Conservation (phyloP, 2,797 vertebrate genomes). For the Sparidentex hasta region DNA sequence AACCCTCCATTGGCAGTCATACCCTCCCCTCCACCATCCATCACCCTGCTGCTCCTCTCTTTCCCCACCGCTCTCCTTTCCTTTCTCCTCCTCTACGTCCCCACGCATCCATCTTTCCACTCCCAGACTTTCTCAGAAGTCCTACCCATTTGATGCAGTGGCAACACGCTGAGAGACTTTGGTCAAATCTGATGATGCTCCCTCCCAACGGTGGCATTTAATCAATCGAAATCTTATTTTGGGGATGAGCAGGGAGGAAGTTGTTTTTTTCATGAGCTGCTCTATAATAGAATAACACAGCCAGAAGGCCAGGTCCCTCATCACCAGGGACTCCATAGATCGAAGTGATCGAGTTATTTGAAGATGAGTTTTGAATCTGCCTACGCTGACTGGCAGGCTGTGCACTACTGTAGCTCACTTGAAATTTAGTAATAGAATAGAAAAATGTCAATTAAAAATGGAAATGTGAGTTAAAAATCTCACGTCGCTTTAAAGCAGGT, state of each 20-base stretch:
- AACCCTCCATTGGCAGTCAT: conserved; percentile 10
- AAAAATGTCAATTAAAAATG: conserved; percentile 57
- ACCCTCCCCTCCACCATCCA: conserved; percentile 44
- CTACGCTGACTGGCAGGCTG: conserved; percentile 42
- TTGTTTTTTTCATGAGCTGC: conserved; percentile 80
- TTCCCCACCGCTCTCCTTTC: conserved; percentile 32
- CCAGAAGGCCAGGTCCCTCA: conserved; percentile 74
- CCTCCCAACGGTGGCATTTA: conserved; percentile 81
- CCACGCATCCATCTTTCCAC: conserved; percentile 47
- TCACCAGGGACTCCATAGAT: conserved; percentile 71
- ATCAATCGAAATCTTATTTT: conserved; percentile 88
- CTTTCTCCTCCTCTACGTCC: conserved; percentile 33
- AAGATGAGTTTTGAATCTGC: conserved; percentile 71
- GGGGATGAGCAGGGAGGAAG: conserved; percentile 80
- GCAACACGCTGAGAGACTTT: conserved; percentile 74
- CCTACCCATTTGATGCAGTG: conserved; percentile 58
- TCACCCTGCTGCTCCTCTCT: conserved; percentile 51
- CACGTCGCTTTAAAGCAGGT: neutral
- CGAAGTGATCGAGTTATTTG: conserved; percentile 76
- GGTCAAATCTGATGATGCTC: conserved; percentile 80
- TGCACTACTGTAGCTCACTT: conserved; percentile 32
- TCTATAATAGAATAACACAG: conserved; percentile 79
- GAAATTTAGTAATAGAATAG: conserved; percentile 43
- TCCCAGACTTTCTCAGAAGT: conserved; percentile 51
- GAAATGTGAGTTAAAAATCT: conserved; percentile 30